Base-by-base conservation (phyloP, 2,113 vertebrate species). In the Cariama cristata region DNA sequence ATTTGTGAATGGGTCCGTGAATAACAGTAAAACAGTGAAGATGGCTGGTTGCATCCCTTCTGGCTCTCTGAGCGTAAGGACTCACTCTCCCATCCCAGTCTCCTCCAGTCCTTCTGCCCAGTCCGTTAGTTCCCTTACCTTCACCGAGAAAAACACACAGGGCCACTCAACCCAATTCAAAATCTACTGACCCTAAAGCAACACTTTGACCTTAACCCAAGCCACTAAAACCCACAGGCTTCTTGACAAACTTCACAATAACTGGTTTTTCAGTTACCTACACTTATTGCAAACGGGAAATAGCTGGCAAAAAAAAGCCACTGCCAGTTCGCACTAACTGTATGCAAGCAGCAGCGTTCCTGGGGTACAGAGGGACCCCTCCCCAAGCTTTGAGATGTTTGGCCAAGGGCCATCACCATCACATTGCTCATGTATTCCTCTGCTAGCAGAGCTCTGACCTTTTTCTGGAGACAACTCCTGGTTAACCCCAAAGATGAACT, bases 401-500 rank as follows among this genome's bases (percentile, higher is more conserved):
- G 8, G 8, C 53, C 45, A 47, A 52, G 16, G 12, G 19, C 33
- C 13, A 7, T 6, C 38, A 5, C 19, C 3, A 2, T 3, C 5
- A 33, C 23, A n/a, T 9, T 12, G 0, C 56, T 59, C 9, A 26
- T 0, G 3, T 4, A 24, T 28, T 11, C 8, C 21, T 22, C 50
- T 9, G 3, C 44, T 4, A 33, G 22, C 10, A 79, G 18, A 22
- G 15, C 27, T 2, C 38, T 9, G 2, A 35, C n/a, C 17, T 67
- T 60, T 12, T 8, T 3, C 47, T 7, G 1, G 8, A 38, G 9
- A 1, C 44, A n/a, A 16, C 47, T 7, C 47, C 6, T 2, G 0
- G 1, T 1, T 8, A 19, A 19, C 23, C 13, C 1, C 23, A 52
- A 12, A 5, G 14, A 7, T 0, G 0, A 26, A 1, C 21, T 20